phyloP scores from a whole-genome alignment of 2,797 vertebrate species.

The Premnoplex brunnescens region DNA sequence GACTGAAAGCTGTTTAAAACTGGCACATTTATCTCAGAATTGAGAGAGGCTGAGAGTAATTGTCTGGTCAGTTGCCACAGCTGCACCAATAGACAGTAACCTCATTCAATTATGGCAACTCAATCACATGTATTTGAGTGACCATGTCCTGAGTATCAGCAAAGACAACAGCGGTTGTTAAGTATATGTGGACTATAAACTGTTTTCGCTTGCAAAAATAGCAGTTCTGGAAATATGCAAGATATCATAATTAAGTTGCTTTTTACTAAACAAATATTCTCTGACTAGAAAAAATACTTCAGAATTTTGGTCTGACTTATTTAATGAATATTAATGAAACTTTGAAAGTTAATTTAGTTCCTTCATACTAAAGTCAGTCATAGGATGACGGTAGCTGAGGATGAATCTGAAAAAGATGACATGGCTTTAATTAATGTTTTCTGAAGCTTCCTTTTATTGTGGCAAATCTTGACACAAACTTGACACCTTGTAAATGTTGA shows the following conservation, averaged over 20 bases:
- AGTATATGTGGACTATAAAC: background rate
- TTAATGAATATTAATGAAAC: background rate
- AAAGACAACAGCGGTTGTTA: background rate
- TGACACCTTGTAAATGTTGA: background rate
- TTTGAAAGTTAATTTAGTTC: background rate
- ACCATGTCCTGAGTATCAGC: background rate
- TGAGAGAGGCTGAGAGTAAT: background rate
- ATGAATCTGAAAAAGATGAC: background rate
- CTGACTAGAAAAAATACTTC: background rate
- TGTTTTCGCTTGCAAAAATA: background rate
- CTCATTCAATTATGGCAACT: background rate
- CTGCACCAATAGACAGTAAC: background rate
- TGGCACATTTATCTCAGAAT: background rate
- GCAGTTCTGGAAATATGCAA: background rate
- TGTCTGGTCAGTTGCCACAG: background rate
- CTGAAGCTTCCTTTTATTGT: background rate
- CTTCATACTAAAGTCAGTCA: background rate
- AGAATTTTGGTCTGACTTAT: background rate
- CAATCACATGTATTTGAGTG: background rate
- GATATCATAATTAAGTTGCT: background rate
- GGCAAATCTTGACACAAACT: background rate
- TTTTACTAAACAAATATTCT: background rate
- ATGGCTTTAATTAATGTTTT: background rate
- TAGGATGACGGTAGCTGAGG: background rate
- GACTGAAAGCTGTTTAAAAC: background rate